Percentiles rank a stretch among this genome's conserved stretches.
Evolutionary conservation across 2,888 invertebrate genomes (phyloP).

Genomic region (Metellina segmentata): DNA sequence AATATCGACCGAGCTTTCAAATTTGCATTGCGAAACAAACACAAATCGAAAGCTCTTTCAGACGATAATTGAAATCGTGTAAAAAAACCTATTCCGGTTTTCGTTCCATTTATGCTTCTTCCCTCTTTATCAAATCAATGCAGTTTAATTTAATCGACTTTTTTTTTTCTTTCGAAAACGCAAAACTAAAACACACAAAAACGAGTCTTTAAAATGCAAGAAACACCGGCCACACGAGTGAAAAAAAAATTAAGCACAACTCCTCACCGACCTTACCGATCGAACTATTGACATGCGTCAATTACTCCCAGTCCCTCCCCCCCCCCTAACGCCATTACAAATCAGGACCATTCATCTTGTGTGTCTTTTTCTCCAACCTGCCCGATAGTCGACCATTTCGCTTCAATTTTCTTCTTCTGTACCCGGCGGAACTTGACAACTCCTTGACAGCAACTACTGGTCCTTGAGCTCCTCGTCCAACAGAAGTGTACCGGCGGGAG

Average conservation of each 20-base stretch:
- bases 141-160: neutral
- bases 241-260: neutral
- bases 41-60: neutral
- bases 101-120: no score
- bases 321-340: constrained; percentile 13
- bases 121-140: neutral
- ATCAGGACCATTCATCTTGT: constrained; percentile 37
- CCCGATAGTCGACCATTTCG: neutral
- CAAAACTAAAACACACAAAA: neutral
- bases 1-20: neutral
- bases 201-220: neutral
- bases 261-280: neutral
- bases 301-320: neutral
- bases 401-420: neutral
- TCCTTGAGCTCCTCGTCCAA: neutral
- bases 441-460: neutral
- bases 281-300: constrained; percentile 16
- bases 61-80: neutral
- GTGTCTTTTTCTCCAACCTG: neutral
- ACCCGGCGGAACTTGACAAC: neutral
- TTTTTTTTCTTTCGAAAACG: neutral
- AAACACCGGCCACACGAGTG: neutral
- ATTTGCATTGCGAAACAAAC: neutral
- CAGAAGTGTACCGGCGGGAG: constrained; percentile 6
- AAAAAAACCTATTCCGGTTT: neutral